Conservation (phyloP, 1,140 invertebrate species). For the Drosophila murphyi region DNA sequence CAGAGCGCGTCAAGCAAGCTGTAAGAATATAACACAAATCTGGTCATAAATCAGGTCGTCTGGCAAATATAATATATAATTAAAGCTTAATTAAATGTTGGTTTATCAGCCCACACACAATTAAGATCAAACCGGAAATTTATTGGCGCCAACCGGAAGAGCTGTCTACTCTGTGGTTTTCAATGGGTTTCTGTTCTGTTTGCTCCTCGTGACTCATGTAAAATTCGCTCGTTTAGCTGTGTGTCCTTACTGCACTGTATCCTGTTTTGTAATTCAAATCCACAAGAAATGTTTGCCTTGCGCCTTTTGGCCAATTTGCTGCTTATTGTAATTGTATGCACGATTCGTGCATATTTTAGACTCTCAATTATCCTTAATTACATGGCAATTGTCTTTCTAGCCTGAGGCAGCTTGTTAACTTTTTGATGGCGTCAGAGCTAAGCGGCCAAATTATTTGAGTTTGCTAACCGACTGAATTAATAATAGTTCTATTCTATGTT, state of each 20-base stretch:
- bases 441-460: constrained; percentile 5
- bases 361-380: constrained; percentile 66
- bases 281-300: constrained; percentile 12
- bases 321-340: constrained; percentile 54
- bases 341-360: constrained; percentile 65
- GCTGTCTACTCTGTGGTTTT: neutral
- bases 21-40: constrained; percentile 26
- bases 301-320: constrained; percentile 54
- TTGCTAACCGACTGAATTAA: constrained; percentile 9
- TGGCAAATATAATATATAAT: constrained; percentile 17
- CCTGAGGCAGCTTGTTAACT: constrained; percentile 11
- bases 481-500: neutral
- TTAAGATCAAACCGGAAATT: constrained; percentile 6
- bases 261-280: constrained; percentile 50
- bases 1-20: constrained; percentile 73
- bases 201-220: constrained; percentile 49
- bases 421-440: constrained; percentile 5
- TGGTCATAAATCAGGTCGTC: constrained; percentile 44
- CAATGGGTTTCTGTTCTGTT: neutral
- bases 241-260: constrained; percentile 33
- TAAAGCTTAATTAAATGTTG: constrained; percentile 29
- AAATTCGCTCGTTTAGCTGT: constrained; percentile 13
- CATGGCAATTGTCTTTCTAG: constrained; percentile 33
- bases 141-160: constrained; percentile 53
- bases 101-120: constrained; percentile 1